A percentile compares a stretch with the other conserved stretches of the same genome.
phyloP scores from a whole-genome alignment of 2,113 vertebrate species.

The Chionodraco myersi region DNA sequence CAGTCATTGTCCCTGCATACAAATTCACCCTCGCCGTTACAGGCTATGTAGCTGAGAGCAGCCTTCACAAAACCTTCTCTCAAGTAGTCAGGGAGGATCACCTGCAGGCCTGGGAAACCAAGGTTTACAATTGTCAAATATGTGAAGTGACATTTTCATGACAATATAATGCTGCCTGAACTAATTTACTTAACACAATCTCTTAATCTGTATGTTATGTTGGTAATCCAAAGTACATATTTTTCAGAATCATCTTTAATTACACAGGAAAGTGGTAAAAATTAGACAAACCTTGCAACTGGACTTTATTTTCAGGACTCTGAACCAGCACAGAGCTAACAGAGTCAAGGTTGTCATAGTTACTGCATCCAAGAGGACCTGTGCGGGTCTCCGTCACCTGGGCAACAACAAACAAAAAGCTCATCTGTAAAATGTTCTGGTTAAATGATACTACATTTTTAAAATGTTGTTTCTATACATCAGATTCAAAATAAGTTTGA shows the following conservation, averaged over 20 bases:
- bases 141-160: slow-evolving; percentile 24
- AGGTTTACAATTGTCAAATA: slow-evolving; percentile 35
- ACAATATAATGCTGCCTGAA: not conserved
- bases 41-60: slow-evolving; percentile 95
- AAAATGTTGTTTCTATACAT: not conserved
- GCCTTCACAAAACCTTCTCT: slow-evolving; percentile 94
- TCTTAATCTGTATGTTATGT: slow-evolving; percentile 6
- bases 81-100: slow-evolving; percentile 94
- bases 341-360: slow-evolving; percentile 99
- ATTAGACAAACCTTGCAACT: slow-evolving; percentile 92
- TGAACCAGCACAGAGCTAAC: slow-evolving; percentile 99
- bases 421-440: slow-evolving; percentile 1
- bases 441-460: not conserved
- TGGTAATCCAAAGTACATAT: not conserved
- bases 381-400: slow-evolving; percentile 98
- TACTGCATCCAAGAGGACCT: slow-evolving; percentile 98
- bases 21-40: slow-evolving; percentile 96
- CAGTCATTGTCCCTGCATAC: slow-evolving; percentile 95
- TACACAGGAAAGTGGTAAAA: not conserved
- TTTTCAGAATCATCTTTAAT: not conserved
- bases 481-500: not conserved
- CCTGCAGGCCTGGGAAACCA: slow-evolving; percentile 88
- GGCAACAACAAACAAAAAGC: slow-evolving; percentile 70
- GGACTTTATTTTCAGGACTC: slow-evolving; percentile 98
- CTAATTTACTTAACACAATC: slow-evolving; percentile 27